Percentiles rank a stretch among this genome's conserved stretches.
Evolutionary conservation across 2,888 invertebrate genomes (phyloP).

Genomic region (Ormyrus labotus): DNA sequence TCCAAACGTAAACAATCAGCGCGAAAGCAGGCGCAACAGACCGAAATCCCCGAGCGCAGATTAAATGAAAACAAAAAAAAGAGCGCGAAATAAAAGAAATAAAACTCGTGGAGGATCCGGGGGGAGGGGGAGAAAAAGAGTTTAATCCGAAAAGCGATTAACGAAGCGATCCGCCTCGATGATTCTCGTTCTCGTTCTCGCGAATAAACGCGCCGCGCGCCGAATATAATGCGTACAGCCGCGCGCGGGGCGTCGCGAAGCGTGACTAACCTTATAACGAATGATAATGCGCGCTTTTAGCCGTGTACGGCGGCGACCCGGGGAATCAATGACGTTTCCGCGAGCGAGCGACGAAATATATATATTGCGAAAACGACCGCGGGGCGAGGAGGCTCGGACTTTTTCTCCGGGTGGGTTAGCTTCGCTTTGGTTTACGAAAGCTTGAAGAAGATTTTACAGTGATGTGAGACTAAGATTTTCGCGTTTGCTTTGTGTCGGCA

Average conservation of each 20-base stretch:
- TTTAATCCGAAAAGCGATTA: conserved; percentile 50
- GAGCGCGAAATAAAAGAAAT: not conserved
- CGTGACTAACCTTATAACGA: conserved; percentile 55
- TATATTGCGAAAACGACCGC: conserved; percentile 36
- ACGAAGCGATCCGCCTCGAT: conserved; percentile 48
- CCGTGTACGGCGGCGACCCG: not conserved
- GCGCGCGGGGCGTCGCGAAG: conserved; percentile 18
- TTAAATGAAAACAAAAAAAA: conserved; percentile 7
- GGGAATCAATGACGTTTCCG: conserved; percentile 51
- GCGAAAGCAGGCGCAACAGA: no score
- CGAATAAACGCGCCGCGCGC: conserved; percentile 3
- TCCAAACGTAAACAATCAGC: no score
- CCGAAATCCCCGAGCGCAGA: not conserved
- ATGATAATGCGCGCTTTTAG: conserved; percentile 52
- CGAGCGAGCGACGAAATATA: conserved; percentile 43
- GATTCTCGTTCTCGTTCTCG: conserved; percentile 31
- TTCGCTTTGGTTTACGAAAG: no score
- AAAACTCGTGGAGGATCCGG: no score
- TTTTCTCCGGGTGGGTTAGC: no score
- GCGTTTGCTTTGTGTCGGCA: no score
- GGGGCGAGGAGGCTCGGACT: not conserved
- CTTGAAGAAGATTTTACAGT: no score
- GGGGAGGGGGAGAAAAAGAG: not conserved
- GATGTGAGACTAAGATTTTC: no score
- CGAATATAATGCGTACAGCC: conserved; percentile 29